A percentile compares a stretch with the other conserved stretches of the same genome.
Conservation (phyloP, 2,888 invertebrate species). For the Agriotes lineatus region DNA sequence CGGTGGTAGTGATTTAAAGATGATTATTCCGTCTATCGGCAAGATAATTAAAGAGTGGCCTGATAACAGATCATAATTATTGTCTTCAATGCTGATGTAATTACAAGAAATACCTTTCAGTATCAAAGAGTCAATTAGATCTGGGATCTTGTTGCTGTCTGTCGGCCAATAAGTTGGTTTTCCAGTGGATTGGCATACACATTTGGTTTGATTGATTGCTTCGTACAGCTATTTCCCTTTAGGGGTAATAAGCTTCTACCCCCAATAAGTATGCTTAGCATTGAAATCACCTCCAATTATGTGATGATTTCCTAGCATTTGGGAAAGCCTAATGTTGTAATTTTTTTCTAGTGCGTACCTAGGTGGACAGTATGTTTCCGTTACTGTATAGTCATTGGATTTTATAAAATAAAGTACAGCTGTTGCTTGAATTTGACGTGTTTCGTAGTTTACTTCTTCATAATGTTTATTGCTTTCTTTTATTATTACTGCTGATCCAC, state of each 20-base stretch:
- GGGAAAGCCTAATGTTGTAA: constrained; percentile 26
- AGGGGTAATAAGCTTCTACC: constrained; percentile 20
- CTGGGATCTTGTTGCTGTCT: not conserved
- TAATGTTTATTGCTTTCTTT: no score
- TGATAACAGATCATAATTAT: not conserved
- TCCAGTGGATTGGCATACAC: not conserved
- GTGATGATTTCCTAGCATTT: constrained; percentile 37
- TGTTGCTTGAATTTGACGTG: no score
- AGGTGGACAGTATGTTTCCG: constrained; percentile 32
- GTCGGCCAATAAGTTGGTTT: not conserved
- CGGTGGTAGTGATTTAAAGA: not conserved
- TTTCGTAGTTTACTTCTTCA: no score
- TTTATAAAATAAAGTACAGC: no score
- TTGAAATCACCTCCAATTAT: constrained; percentile 46
- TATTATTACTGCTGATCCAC: no score
- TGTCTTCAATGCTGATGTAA: not conserved
- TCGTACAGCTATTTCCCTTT: not conserved
- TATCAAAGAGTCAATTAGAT: not conserved
- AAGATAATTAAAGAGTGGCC: constrained; percentile 4
- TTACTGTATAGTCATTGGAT: constrained; percentile 18
- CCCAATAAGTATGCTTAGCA: constrained; percentile 4
- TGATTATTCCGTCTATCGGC: not conserved
- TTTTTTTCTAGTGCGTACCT: constrained; percentile 9
- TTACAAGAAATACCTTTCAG: not conserved
- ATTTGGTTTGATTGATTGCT: constrained; percentile 3